Conservation (phyloP, 64 coral and sea anemone species). For the Montipora efflorescens region DNA sequence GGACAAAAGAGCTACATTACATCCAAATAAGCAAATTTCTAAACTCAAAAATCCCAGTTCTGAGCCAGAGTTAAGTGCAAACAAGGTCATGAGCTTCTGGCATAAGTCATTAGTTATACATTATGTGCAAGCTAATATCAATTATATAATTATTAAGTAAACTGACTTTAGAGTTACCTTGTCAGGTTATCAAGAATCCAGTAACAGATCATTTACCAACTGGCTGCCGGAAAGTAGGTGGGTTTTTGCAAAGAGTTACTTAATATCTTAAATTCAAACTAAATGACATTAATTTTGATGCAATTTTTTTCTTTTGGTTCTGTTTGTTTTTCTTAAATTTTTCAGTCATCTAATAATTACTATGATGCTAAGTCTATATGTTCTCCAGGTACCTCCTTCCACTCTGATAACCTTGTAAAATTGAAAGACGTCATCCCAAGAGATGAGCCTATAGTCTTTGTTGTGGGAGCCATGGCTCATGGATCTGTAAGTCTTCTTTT, state of each 20-base stretch:
- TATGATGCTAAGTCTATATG: neutral
- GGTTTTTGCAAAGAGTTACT: neutral
- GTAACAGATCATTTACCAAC: conserved; percentile 97
- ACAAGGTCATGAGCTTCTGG: no score
- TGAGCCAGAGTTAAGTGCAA: no score
- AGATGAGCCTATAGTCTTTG: conserved; percentile 92
- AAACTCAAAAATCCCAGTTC: no score
- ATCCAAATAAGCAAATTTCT: no score
- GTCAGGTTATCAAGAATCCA: conserved; percentile 97
- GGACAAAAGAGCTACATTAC: no score
- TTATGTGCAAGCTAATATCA: no score
- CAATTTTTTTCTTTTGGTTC: no score
- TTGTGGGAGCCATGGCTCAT: conserved; percentile 96
- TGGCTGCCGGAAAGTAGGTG: conserved; percentile 93
- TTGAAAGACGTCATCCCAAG: conserved; percentile 85
- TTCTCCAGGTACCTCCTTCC: conserved; percentile 89
- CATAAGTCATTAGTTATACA: no score
- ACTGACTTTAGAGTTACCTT: neutral
- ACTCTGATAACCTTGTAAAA: conserved; percentile 86
- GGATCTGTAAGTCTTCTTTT: conserved; percentile 80
- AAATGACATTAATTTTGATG: no score
- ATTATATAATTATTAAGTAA: neutral
- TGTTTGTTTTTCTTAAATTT: no score
- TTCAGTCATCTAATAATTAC: no score
- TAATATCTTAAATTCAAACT: no score